A percentile compares a stretch with the other conserved stretches of the same genome.
These are phyloP conservation scores for Anniella stebbinsi DNA, from an alignment of 2,797 vertebrate genomes.

Conservation along the genomic window DNA sequence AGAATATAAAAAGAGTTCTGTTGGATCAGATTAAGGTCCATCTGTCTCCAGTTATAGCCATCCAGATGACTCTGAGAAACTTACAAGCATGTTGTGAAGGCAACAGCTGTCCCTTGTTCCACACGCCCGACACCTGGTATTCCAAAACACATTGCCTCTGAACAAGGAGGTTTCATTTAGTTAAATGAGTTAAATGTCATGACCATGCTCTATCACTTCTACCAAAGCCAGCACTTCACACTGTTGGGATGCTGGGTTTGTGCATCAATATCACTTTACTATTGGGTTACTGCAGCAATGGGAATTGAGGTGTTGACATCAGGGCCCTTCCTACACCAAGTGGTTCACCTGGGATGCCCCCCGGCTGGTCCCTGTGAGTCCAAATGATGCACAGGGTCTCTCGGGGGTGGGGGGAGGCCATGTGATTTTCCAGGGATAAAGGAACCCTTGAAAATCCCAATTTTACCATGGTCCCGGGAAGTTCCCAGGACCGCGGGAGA, in stretches of 20 bases:
- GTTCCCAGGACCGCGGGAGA: no score
- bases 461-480: no score
- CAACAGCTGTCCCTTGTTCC: no score
- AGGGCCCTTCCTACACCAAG: no score
- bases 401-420: no score
- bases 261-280: neutral
- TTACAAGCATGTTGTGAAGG: neutral
- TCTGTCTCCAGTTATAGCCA: neutral
- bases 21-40: neutral
- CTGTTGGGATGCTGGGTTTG: neutral
- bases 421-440: no score
- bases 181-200: neutral
- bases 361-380: no score
- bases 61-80: neutral
- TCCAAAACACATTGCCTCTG: neutral
- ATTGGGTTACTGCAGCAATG: neutral
- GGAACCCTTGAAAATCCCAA: no score
- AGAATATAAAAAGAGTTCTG: neutral
- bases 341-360: no score
- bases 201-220: neutral
- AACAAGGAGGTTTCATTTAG: neutral
- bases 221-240: neutral
- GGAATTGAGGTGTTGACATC: neutral
- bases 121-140: neutral
- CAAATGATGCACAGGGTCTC: no score